These are phyloP conservation scores for Ommatoiulus sabulosus DNA, from an alignment of 2,888 invertebrate species.

Conservation along the genomic window DNA sequence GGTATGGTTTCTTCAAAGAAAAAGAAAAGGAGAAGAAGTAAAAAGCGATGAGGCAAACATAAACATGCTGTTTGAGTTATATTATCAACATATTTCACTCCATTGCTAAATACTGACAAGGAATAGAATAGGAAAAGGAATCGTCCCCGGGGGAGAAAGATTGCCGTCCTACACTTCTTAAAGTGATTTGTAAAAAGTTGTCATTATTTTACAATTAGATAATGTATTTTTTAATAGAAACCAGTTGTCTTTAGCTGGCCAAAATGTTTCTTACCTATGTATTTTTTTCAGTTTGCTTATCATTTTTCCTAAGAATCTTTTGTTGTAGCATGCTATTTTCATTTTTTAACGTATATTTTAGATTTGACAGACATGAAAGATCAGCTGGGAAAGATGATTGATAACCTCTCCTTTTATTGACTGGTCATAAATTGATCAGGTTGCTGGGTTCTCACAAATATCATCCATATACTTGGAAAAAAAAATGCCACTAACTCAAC, in stretches of 20 bases:
- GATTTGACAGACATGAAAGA: background rate
- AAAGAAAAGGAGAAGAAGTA: conserved; percentile 65
- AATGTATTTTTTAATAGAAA: background rate
- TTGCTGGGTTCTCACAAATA: background rate
- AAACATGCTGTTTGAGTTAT: background rate
- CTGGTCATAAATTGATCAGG: background rate
- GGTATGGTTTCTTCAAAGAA: conserved; percentile 70
- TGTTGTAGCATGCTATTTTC: background rate
- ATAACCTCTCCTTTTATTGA: too few species aligned
- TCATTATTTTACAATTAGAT: background rate
- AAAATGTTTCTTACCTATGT: background rate
- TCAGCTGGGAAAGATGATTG: background rate
- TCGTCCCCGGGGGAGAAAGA: background rate
- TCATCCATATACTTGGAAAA: background rate
- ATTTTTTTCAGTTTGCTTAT: background rate
- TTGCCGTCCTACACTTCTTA: background rate
- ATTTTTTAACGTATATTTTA: background rate
- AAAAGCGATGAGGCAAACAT: conserved; percentile 54
- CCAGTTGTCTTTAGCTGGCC: background rate
- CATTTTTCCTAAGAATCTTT: background rate
- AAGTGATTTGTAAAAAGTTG: background rate
- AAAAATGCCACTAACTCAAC: background rate
- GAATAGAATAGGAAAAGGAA: background rate
- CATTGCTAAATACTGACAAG: background rate
- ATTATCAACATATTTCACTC: background rate